These are phyloP conservation scores for Gracilinanus agilis DNA, from an alignment of 2,113 vertebrate species.

Conservation along the genomic window DNA sequence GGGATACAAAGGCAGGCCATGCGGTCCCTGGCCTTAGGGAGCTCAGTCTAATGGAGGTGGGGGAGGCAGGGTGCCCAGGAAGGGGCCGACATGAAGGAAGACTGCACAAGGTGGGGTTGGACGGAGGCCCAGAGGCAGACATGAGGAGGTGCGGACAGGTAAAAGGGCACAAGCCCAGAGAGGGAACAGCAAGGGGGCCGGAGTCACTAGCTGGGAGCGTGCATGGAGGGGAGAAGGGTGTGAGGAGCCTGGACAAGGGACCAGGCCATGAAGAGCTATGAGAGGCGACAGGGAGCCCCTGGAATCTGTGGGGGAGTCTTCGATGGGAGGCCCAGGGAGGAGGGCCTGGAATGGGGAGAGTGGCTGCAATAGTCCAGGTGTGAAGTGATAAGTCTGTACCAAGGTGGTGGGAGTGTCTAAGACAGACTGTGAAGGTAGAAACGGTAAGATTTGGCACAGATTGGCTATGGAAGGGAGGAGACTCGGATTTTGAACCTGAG, in stretches of 20 bases:
- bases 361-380: too few species aligned
- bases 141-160: background rate
- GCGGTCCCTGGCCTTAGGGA: background rate
- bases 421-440: background rate
- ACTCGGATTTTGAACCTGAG: background rate
- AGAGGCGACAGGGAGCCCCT: background rate
- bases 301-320: background rate
- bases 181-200: background rate
- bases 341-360: background rate
- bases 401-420: too few species aligned
- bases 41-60: background rate
- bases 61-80: background rate
- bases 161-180: background rate
- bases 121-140: background rate
- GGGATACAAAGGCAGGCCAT: background rate
- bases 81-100: background rate
- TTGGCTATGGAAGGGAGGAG: background rate
- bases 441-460: background rate
- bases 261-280: background rate
- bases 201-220: too few species aligned
- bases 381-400: background rate
- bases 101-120: background rate
- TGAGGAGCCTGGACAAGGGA: too few species aligned
- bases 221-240: too few species aligned
- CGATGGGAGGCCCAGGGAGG: background rate